Evolutionary conservation across 2,113 vertebrate genomes (phyloP), one percentile per base, ranked within the genome.

Genomic region (Scatophagus argus): DNA sequence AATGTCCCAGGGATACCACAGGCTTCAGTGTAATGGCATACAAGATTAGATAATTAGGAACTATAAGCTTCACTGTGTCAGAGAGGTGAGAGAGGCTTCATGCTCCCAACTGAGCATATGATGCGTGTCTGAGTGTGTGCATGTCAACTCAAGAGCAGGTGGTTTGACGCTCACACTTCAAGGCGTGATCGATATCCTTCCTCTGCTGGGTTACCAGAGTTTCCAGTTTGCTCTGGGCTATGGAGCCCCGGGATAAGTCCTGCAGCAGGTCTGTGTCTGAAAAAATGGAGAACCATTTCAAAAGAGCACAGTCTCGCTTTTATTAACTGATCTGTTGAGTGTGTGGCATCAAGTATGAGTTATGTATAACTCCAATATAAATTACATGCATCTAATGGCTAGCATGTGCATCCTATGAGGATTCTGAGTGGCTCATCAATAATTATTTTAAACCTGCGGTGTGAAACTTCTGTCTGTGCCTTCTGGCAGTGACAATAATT

Each of bases 211-310:
- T 89, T 76, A 91, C 93, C 64, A 98, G 95, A 74, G 76, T 32
- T 78, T 89, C 72, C 82, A 98, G 94, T 87, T 96, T 97, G 63
- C 94, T 94, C 87, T 94, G 88, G 51, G 95, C 86, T 16, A 96
- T 89, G 36, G 93, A 93, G 81, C 96, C 96, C 67, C 89, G 94
- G 70, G 94, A 95, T 54, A 97, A 82, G 90, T 97, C 96, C 90
- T 90, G 94, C 54, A 98, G 94, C 79, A 97, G 93, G 65, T 89
- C 93, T 63, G 85, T 90, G 92, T 96, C 97, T 99, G 90, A 71
- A 93, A 85, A 70, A 56, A n/a, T 19, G 5, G 29, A 67, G 51
- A 23, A 49, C 4, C 1, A 17, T 43, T 72, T 82, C 46, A 74
- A 23, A 19, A 59, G 32, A 79, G 64, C 46, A 49, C 8, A 64